Evolutionary conservation across 2,888 invertebrate genomes (phyloP), one percentile per base, ranked within the genome.

Genomic region (Lycia hirtaria): DNA sequence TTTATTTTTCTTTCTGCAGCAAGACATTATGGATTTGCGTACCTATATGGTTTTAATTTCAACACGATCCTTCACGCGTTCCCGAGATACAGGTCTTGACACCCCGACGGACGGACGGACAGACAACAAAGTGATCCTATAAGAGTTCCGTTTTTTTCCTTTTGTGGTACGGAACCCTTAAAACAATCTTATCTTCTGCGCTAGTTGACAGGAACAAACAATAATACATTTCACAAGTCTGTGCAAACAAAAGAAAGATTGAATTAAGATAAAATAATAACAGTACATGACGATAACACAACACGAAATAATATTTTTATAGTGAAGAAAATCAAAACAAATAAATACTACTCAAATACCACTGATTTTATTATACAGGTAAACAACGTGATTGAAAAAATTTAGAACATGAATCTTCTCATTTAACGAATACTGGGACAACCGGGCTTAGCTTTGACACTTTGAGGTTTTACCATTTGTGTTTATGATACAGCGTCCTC

Each of bases 401-500:
- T 40, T 14, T 10, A 24, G 38, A 22, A 4, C 20, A n/a, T 20
- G 20, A 20, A 12, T 20, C 5, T 38, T 38, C 17, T 38, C 22
- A 4, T 1, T 15, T 14, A 4, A 26, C 17, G 6, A 41, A 7
- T 10, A 17, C 41, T 41, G 15, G 15, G 17, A 15, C 26, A 12
- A 15, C 28, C 2, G 17, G 26, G 41, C 10, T 19, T 15, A 35
- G 17, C 15, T 30, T 12, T 52, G 44, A 52, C 35, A 51, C 15
- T 32, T 24, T 52, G 28, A 9, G 30, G 33, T 47, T 47, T 38
- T 5, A 28, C 14, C 33, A 32, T 32, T 45, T 40, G 12, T 30
- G 19, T 33, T 40, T 19, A 54, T 47, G 45, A 52, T 38, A 30
- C 6, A 28, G 15, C 17, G 20, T 37, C 60, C 64, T 60, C 56